Evolutionary conservation across 1,140 invertebrate genomes (phyloP).

Genomic region (Cephus cinctus): DNA sequence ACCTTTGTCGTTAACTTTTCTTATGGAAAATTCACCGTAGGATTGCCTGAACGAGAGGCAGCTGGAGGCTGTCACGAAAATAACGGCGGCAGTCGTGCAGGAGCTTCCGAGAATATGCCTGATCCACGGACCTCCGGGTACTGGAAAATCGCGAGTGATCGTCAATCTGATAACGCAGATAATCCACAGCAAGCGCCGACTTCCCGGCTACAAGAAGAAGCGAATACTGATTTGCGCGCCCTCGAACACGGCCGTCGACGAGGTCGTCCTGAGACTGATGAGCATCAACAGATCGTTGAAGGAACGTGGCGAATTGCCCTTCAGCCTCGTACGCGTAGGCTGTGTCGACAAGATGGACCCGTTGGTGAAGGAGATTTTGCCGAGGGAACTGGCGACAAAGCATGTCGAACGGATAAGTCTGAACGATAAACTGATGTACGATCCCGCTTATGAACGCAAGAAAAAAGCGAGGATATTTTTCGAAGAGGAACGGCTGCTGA

Average conservation of each 20-base stretch:
- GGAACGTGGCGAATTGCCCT: background rate
- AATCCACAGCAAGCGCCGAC: background rate
- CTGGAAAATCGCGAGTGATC: slow-evolving; percentile 13
- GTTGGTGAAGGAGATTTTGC: no score
- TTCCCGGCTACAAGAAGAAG: background rate
- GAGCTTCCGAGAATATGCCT: slow-evolving; percentile 2
- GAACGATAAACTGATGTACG: no score
- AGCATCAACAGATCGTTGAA: background rate
- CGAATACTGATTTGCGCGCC: background rate
- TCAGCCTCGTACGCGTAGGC: background rate
- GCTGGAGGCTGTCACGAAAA: background rate
- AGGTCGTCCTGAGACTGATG: slow-evolving; percentile 6
- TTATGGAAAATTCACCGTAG: no score
- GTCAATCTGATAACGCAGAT: slow-evolving; percentile 12
- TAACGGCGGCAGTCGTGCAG: background rate
- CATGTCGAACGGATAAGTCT: no score
- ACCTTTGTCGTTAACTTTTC: no score
- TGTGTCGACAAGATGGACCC: background rate
- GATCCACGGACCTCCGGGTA: slow-evolving; percentile 10
- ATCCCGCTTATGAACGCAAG: no score
- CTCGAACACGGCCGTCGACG: slow-evolving; percentile 2
- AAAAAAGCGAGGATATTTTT: background rate
- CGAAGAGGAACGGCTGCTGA: background rate
- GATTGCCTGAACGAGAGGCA: slow-evolving; percentile 5
- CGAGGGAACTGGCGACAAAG: no score